These are phyloP conservation scores for Gryllus longicercus DNA, from an alignment of 2,888 invertebrate species.

Conservation along the genomic window DNA sequence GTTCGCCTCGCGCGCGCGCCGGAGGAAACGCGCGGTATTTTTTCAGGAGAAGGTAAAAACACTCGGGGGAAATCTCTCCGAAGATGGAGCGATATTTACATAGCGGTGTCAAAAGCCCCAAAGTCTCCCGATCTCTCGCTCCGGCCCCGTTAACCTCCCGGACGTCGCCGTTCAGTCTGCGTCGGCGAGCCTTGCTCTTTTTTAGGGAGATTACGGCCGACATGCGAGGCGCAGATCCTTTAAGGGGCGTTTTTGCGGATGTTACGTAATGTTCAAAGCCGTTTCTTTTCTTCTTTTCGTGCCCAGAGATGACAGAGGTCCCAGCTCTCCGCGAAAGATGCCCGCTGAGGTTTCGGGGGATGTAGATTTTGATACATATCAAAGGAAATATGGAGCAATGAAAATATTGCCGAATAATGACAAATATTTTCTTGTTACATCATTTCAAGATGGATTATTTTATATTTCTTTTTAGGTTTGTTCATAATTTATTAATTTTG, in stretches of 20 bases:
- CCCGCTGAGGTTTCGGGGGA: no score
- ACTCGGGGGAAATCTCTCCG: conserved; percentile 1
- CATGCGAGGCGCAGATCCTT: no score
- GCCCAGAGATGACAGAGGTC: neutral
- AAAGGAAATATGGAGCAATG: no score
- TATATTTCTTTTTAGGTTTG: no score
- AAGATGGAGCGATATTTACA: conserved; percentile 3
- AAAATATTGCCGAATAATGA: no score
- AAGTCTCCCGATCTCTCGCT: neutral
- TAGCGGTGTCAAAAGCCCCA: conserved; percentile 17
- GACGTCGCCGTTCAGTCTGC: neutral
- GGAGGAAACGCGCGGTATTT: neutral
- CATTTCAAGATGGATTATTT: no score
- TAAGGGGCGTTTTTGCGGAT: no score
- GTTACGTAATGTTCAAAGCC: no score
- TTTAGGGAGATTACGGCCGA: no score
- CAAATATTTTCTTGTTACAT: no score
- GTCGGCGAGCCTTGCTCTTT: neutral
- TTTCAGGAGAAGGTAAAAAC: neutral
- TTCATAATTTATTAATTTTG: no score
- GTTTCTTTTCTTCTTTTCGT: neutral
- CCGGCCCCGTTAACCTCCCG: neutral
- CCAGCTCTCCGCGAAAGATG: neutral
- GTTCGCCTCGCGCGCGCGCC: neutral
- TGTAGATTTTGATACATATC: no score